These are phyloP conservation scores for Apeltes quadracus DNA, from an alignment of 2,113 vertebrate genomes.

Conservation along the genomic window DNA sequence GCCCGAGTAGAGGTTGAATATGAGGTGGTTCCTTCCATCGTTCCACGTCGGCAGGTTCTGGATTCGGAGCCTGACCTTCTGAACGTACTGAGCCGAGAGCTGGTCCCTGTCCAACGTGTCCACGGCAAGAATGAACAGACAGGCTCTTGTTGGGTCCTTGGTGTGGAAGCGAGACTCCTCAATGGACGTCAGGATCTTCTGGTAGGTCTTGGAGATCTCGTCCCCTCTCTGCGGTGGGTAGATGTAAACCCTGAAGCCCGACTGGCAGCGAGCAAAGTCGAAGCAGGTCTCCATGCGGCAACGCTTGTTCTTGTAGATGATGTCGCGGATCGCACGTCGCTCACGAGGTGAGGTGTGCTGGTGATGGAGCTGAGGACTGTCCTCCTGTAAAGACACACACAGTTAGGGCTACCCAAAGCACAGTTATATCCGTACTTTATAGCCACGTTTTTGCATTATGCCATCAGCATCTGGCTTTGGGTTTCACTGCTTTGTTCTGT, in stretches of 20 bases:
- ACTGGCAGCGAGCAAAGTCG: conserved; percentile 80
- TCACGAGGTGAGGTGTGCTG: conserved; percentile 80
- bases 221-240: conserved; percentile 79
- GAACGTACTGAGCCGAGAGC: conserved; percentile 81
- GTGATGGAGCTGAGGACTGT: conserved; percentile 77
- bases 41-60: conserved; percentile 82
- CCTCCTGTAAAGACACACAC: conserved; percentile 61
- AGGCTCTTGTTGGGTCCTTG: conserved; percentile 76
- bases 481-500: neutral
- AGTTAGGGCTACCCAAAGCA: neutral
- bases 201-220: conserved; percentile 80
- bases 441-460: neutral
- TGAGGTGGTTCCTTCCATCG: conserved; percentile 83
- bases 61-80: conserved; percentile 77
- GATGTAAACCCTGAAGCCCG: conserved; percentile 79
- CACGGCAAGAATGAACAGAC: conserved; percentile 80
- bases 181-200: conserved; percentile 81
- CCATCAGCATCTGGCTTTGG: neutral
- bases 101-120: conserved; percentile 85
- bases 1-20: conserved; percentile 85
- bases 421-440: neutral
- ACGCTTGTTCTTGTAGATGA: conserved; percentile 81
- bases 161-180: conserved; percentile 82
- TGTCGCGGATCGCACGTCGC: conserved; percentile 77
- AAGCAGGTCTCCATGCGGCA: conserved; percentile 87